These are phyloP conservation scores for Lepas anatifera DNA, from an alignment of 2,888 invertebrate genomes.

Conservation along the genomic window DNA sequence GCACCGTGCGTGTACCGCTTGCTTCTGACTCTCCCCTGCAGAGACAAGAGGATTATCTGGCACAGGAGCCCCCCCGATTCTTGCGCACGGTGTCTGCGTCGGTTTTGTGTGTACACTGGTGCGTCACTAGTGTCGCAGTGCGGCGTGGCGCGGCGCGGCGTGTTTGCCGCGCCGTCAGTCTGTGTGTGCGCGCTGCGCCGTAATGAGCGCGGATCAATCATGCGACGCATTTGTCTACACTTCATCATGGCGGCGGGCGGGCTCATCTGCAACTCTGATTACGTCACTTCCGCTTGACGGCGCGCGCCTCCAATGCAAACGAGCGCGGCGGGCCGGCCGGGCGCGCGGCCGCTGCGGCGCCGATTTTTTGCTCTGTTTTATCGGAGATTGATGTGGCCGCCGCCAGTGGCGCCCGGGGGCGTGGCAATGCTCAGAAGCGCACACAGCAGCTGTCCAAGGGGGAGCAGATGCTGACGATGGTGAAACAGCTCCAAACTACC, in stretches of 20 bases:
- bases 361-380: slow-evolving; percentile 15
- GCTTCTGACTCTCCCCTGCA: background rate
- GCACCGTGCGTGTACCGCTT: no score
- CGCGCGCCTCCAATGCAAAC: slow-evolving; percentile 10
- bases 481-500: no score
- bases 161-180: slow-evolving; percentile 2
- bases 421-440: no score
- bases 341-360: background rate
- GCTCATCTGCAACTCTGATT: slow-evolving; percentile 9
- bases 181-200: background rate
- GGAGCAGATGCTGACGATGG: no score
- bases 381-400: slow-evolving; percentile 10
- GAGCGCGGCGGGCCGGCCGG: background rate
- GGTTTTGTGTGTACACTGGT: no score
- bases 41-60: no score
- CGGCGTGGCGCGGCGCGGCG: background rate
- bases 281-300: slow-evolving; percentile 8
- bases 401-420: background rate
- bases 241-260: slow-evolving; percentile 6
- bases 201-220: slow-evolving; percentile 11
- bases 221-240: slow-evolving; percentile 4
- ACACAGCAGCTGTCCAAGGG: no score
- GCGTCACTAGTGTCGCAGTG: no score
- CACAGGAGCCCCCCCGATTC: no score
- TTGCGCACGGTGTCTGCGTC: no score